Evolutionary conservation across 2,888 invertebrate species (phyloP), one percentile per base, ranked within the genome.

Genomic region (Temnothorax rugatulus): DNA sequence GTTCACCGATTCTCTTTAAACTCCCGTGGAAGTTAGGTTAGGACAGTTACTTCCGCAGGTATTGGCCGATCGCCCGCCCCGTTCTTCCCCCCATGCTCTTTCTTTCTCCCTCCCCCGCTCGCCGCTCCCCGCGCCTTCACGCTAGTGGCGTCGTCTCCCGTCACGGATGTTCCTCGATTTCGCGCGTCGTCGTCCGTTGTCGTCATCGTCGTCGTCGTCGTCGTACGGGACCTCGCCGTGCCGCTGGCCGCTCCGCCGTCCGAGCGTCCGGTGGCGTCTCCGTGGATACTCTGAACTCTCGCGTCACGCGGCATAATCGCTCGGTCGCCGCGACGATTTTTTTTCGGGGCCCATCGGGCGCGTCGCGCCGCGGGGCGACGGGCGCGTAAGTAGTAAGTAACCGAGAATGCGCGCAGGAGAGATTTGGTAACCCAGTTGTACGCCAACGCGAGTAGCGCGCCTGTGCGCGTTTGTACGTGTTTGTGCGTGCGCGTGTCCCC

Each of bases 1-100:
- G 76, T 71, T 85, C 34, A 68, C 57, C 74, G 84, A 77, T 84
- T 77, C 75, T 85, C 90, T 84, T 86, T 83, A 88, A 87, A 87
- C 85, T 74, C 66, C 18, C 79, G 64, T 66, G 76, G 87, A 89
- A 86, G 90, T 89, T 92, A 92, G 92, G 92, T 92, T 92, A 91
- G 92, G 87, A 89, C 86, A 85, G 79, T 84, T 89, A 91, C 90
- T 90, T 91, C 88, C 90, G 89, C 87, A 83, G 88, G 84, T 87
- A 89, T 88, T 85, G 89, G 85, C 88, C 89, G 89, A 90, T 88
- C 85, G 81, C 25, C 84, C 68, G 85, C 64, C 44, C 87, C 41
- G 52, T 44, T 11, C 57, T 34, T 71, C 44, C 18, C 44, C 11
- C 9, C 25, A 8, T 5, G 5, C 68, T 47, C 50, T 29, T 9